These are phyloP conservation scores for Gadus macrocephalus DNA, from an alignment of 2,113 vertebrate species.

Conservation along the genomic window DNA sequence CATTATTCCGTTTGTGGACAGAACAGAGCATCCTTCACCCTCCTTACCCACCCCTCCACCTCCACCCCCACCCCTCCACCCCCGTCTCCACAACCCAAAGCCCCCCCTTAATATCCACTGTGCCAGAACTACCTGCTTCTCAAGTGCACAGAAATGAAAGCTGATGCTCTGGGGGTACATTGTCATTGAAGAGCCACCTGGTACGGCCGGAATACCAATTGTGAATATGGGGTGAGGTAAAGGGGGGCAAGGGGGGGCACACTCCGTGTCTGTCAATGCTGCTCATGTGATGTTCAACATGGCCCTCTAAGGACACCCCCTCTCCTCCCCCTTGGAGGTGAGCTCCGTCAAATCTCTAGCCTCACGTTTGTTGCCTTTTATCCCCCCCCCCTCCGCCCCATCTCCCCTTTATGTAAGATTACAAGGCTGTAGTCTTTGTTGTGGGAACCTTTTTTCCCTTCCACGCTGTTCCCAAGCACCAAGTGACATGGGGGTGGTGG, in stretches of 20 bases:
- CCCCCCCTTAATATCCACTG: slow-evolving; percentile 37
- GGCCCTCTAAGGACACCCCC: slow-evolving; percentile 39
- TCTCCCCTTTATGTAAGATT: slow-evolving; percentile 56
- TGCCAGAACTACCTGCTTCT: slow-evolving; percentile 55
- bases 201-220: slow-evolving; percentile 59
- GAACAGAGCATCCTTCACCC: too few relatives aligned
- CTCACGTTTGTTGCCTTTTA: slow-evolving; percentile 53
- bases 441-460: slow-evolving; percentile 45
- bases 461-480: slow-evolving; percentile 40
- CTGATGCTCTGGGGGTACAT: slow-evolving; percentile 49
- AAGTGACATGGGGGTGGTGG: slow-evolving; percentile 53
- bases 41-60: neutral
- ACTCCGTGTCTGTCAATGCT: slow-evolving; percentile 35
- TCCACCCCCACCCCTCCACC: slow-evolving; percentile 1
- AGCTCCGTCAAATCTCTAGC: slow-evolving; percentile 43
- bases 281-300: slow-evolving; percentile 49
- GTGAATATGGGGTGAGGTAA: slow-evolving; percentile 55
- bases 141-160: slow-evolving; percentile 56
- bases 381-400: neutral
- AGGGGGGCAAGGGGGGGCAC: slow-evolving; percentile 43
- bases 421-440: slow-evolving; percentile 58
- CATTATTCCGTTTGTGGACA: too few relatives aligned
- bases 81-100: slow-evolving; percentile 28
- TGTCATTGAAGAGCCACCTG: slow-evolving; percentile 56
- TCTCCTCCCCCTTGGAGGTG: slow-evolving; percentile 48